phyloP scores from a whole-genome alignment of 1,140 invertebrate genomes.

The Aphidius ervi region DNA sequence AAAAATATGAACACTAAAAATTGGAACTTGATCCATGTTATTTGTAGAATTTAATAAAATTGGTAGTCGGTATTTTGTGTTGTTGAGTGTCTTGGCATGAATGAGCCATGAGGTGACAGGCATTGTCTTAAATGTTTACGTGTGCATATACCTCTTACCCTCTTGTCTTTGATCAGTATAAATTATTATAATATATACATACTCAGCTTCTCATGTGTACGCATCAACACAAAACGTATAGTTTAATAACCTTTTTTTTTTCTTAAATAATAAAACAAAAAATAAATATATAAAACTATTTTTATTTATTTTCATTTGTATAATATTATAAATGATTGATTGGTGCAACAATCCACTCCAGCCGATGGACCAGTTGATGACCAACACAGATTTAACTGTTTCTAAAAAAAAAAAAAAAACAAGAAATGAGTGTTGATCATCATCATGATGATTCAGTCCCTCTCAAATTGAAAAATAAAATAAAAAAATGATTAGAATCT shows the following conservation, averaged over 20 bases:
- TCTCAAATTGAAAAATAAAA: no score
- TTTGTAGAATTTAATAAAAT: constrained; percentile 26
- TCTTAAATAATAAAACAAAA: constrained; percentile 8
- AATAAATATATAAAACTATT: no score
- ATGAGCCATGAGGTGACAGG: constrained; percentile 42
- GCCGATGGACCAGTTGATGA: no score
- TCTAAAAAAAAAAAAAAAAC: neutral
- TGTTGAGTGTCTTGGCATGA: constrained; percentile 39
- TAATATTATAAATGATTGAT: no score
- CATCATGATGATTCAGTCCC: constrained; percentile 36
- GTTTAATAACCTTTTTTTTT: constrained; percentile 20
- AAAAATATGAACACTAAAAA: constrained; percentile 27
- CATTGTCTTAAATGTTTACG: constrained; percentile 44
- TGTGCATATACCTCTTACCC: constrained; percentile 26
- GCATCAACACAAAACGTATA: constrained; percentile 26
- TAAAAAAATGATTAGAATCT: constrained; percentile 19
- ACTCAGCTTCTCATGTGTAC: neutral
- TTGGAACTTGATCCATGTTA: constrained; percentile 21
- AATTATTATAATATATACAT: neutral
- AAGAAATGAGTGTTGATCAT: constrained; percentile 23
- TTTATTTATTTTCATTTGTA: no score
- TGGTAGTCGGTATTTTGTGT: constrained; percentile 36
- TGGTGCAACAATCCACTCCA: no score
- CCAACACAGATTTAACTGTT: constrained; percentile 9
- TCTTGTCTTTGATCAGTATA: constrained; percentile 10